A percentile compares a stretch with the other conserved stretches of the same genome.
Evolutionary conservation across 1,140 invertebrate genomes (phyloP).

Genomic region (Battus philenor): DNA sequence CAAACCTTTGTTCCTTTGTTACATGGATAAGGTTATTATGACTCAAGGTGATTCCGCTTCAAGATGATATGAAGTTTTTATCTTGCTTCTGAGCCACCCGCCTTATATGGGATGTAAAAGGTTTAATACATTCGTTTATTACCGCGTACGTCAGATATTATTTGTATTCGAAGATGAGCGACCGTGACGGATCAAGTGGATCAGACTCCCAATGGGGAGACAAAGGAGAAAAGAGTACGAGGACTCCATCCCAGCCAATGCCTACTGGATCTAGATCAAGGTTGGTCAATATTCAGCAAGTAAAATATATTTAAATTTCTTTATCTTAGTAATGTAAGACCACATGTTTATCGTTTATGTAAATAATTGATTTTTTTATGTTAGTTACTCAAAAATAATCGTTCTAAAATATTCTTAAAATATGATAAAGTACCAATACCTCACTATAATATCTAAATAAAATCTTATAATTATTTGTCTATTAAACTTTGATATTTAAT

Average conservation of each 20-base stretch:
- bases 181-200: slow-evolving; percentile 43
- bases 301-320: no score
- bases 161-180: slow-evolving; percentile 43
- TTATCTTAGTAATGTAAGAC: no score
- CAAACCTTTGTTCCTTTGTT: slow-evolving; percentile 24
- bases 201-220: slow-evolving; percentile 38
- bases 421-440: slow-evolving; percentile 3
- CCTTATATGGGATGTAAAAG: slow-evolving; percentile 60
- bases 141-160: slow-evolving; percentile 33
- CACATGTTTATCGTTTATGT: no score
- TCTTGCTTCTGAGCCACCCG: slow-evolving; percentile 36
- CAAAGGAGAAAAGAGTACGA: slow-evolving; percentile 38
- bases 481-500: no score
- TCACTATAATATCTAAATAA: neutral
- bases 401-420: slow-evolving; percentile 1
- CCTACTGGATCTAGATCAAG: slow-evolving; percentile 49
- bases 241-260: slow-evolving; percentile 42
- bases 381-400: no score
- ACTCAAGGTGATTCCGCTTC: slow-evolving; percentile 40
- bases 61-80: slow-evolving; percentile 51
- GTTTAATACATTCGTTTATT: no score
- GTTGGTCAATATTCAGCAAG: no score
- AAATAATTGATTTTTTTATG: no score
- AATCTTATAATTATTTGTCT: neutral
- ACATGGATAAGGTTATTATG: slow-evolving; percentile 28